phyloP scores from a whole-genome alignment of 1,140 invertebrate genomes.

The Formica exsecta region DNA sequence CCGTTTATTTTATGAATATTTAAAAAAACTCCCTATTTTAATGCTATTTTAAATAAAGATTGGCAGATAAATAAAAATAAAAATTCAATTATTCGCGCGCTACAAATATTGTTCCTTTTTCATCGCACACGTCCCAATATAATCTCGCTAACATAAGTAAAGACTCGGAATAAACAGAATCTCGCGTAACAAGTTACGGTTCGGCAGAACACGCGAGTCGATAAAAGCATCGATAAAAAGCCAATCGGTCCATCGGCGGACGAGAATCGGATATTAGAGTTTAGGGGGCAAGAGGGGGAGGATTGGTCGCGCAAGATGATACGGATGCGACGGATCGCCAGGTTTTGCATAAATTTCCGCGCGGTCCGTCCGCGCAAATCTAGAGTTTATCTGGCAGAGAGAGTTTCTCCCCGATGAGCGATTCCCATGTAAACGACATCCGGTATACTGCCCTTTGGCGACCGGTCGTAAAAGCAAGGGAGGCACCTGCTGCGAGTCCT shows the following conservation, averaged over 20 bases:
- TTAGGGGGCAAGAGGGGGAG: not conserved
- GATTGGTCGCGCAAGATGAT: slow-evolving; percentile 31
- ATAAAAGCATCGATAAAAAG: slow-evolving; percentile 19
- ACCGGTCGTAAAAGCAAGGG: slow-evolving; percentile 74
- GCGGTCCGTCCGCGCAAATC: slow-evolving; percentile 61
- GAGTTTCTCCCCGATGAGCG: slow-evolving; percentile 76
- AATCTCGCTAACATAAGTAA: not conserved
- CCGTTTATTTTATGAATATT: not conserved
- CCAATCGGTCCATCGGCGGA: not conserved
- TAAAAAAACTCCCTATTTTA: not conserved
- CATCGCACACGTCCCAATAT: not conserved
- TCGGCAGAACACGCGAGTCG: not conserved
- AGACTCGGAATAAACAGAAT: not conserved
- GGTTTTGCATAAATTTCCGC: slow-evolving; percentile 78
- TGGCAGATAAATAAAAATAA: not conserved
- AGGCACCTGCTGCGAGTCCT: slow-evolving; percentile 58
- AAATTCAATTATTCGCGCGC: no score
- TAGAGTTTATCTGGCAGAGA: slow-evolving; percentile 71
- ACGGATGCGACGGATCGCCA: slow-evolving; percentile 55
- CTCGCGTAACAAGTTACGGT: not conserved
- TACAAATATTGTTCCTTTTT: not conserved
- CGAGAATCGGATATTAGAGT: not conserved
- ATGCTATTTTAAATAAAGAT: not conserved
- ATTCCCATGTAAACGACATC: slow-evolving; percentile 77
- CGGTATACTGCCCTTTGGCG: slow-evolving; percentile 78